A percentile compares a stretch with the other conserved stretches of the same genome.
Conservation (phyloP, 2,888 invertebrate genomes). For the Drosophila demipolita region DNA sequence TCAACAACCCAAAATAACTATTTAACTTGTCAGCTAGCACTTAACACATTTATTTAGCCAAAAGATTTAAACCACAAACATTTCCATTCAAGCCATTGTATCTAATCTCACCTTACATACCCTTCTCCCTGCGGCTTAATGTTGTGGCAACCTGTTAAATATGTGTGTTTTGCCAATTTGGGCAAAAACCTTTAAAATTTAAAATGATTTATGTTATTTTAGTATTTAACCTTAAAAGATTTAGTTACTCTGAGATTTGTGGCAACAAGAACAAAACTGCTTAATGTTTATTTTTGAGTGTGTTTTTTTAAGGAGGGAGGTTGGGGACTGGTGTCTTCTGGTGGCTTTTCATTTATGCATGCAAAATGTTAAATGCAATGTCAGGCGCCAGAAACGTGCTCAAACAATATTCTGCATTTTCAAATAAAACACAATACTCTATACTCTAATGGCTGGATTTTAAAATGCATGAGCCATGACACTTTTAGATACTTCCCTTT, state of each 20-base stretch:
- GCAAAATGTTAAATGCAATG: slow-evolving; percentile 74
- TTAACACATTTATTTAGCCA: neutral
- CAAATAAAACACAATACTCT: slow-evolving; percentile 66
- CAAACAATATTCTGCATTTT: slow-evolving; percentile 75
- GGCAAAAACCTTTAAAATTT: slow-evolving; percentile 30
- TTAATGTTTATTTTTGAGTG: slow-evolving; percentile 31
- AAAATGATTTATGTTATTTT: slow-evolving; percentile 46
- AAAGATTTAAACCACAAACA: slow-evolving; percentile 22
- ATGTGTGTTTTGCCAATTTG: slow-evolving; percentile 70
- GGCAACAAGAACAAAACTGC: slow-evolving; percentile 15
- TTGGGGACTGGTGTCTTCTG: slow-evolving; percentile 5
- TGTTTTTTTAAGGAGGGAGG: neutral
- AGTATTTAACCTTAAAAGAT: slow-evolving; percentile 33
- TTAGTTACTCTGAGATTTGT: slow-evolving; percentile 64
- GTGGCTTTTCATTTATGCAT: slow-evolving; percentile 46
- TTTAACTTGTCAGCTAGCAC: neutral
- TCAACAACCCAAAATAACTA: neutral
- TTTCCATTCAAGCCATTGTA: slow-evolving; percentile 53
- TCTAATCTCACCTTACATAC: slow-evolving; percentile 17
- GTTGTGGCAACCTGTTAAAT: slow-evolving; percentile 50
- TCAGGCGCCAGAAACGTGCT: slow-evolving; percentile 59
- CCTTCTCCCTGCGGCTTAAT: slow-evolving; percentile 3
- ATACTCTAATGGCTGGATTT: slow-evolving; percentile 69
- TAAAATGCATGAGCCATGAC: slow-evolving; percentile 70
- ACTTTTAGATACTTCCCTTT: neutral